Percentiles rank a stretch among this genome's conserved stretches.
phyloP scores from a whole-genome alignment of 2,797 vertebrate genomes.

The Masticophis lateralis region DNA sequence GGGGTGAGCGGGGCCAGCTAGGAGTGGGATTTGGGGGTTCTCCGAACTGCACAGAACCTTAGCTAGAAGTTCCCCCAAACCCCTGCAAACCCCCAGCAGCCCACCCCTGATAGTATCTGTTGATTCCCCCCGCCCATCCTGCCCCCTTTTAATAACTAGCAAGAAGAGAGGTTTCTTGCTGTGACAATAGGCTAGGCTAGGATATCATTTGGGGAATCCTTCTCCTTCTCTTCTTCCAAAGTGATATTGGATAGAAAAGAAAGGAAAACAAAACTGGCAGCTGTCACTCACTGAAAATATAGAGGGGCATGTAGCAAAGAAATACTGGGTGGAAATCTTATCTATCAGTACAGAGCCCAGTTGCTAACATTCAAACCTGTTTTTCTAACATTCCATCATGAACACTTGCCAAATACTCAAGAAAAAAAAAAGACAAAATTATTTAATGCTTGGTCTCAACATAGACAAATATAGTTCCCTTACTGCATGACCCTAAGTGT shows the following conservation, averaged over 20 bases:
- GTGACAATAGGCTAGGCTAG: neutral
- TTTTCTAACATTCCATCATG: neutral
- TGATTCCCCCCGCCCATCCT: rapidly evolving
- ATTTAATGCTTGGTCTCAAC: neutral
- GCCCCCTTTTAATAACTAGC: neutral
- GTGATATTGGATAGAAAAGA: neutral
- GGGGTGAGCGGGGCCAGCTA: no score
- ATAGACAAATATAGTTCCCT: neutral
- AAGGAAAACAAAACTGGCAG: neutral
- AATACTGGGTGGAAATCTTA: neutral
- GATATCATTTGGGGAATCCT: neutral
- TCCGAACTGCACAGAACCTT: no score
- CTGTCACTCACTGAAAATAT: neutral
- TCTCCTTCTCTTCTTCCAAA: neutral
- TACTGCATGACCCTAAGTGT: neutral
- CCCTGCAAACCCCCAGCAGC: no score
- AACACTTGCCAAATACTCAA: neutral
- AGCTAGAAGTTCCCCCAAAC: no score
- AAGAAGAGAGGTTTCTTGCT: neutral
- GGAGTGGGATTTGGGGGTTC: no score
- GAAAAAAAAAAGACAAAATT: neutral
- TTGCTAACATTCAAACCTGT: neutral
- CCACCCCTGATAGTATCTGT: neutral
- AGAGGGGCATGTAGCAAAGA: neutral
- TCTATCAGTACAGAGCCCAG: neutral